A percentile compares a stretch with the other conserved stretches of the same genome.
Evolutionary conservation across 2,888 invertebrate species (phyloP).

Genomic region (Melanophora roralis): DNA sequence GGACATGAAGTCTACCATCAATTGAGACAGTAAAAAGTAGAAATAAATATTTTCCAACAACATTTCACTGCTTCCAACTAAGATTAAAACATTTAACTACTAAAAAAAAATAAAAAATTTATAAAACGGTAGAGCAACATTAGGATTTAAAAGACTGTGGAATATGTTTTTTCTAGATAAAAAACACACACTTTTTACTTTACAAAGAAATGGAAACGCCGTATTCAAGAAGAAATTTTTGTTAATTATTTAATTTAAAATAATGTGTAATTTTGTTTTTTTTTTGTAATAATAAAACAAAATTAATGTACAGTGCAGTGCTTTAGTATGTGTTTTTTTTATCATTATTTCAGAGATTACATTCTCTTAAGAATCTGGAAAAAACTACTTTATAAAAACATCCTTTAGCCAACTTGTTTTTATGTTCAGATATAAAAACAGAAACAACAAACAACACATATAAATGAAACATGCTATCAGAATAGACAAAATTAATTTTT

Average conservation of each 20-base stretch:
- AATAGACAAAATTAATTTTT: too few species aligned
- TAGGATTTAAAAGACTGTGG: slow-evolving; percentile 1
- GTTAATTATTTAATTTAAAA: slow-evolving; percentile 43
- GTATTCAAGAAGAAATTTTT: too few species aligned
- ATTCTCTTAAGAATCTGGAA: not conserved
- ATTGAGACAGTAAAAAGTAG: slow-evolving; percentile 41
- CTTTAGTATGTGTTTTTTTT: too few species aligned
- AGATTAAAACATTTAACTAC: slow-evolving; percentile 45
- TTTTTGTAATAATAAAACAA: too few species aligned
- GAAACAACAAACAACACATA: slow-evolving; percentile 1
- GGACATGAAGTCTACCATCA: slow-evolving; percentile 48
- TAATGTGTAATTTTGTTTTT: slow-evolving; percentile 26
- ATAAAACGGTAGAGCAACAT: not conserved
- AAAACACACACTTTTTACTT: too few species aligned
- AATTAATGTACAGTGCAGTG: not conserved
- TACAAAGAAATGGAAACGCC: too few species aligned
- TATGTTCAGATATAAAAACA: slow-evolving; percentile 38
- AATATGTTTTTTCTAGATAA: not conserved
- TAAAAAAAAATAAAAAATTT: slow-evolving; percentile 24
- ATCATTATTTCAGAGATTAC: not conserved
- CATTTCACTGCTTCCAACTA: slow-evolving; percentile 23
- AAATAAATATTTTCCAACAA: slow-evolving; percentile 28
- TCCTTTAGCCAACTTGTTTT: not conserved
- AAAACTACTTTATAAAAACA: not conserved
- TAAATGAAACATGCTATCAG: slow-evolving; percentile 73